Evolutionary conservation across 2,888 invertebrate genomes (phyloP).

Genomic region (Saturnia pavonia): DNA sequence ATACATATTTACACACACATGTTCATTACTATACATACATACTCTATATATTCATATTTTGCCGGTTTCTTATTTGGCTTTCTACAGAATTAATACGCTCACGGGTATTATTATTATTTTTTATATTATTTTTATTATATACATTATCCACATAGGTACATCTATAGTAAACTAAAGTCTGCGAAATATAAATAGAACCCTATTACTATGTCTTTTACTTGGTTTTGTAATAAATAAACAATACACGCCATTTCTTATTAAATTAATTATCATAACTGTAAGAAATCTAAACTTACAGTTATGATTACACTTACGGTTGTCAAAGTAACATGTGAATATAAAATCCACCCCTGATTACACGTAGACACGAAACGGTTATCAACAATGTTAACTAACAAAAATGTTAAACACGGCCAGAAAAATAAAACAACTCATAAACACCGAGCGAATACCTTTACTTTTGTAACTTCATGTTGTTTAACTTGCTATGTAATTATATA

Average conservation of each 20-base stretch:
- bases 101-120: background rate
- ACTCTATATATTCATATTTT: too few species aligned
- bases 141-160: too few species aligned
- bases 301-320: background rate
- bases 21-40: too few species aligned
- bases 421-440: conserved; percentile 15
- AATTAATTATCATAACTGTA: background rate
- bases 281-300: background rate
- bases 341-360: background rate
- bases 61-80: too few species aligned
- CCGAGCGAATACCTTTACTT: conserved; percentile 8
- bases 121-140: background rate
- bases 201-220: background rate
- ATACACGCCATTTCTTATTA: background rate
- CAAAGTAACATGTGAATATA: background rate
- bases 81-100: too few species aligned
- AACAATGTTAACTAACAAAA: conserved; percentile 14
- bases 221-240: background rate
- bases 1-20: too few species aligned
- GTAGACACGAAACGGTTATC: conserved; percentile 5
- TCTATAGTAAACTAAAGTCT: background rate
- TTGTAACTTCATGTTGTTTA: conserved; percentile 12
- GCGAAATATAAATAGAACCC: background rate
- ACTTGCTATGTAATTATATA: conserved; percentile 1
- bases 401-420: background rate